Conservation (phyloP, 2,797 vertebrate genomes). For the Enoplosus armatus region DNA sequence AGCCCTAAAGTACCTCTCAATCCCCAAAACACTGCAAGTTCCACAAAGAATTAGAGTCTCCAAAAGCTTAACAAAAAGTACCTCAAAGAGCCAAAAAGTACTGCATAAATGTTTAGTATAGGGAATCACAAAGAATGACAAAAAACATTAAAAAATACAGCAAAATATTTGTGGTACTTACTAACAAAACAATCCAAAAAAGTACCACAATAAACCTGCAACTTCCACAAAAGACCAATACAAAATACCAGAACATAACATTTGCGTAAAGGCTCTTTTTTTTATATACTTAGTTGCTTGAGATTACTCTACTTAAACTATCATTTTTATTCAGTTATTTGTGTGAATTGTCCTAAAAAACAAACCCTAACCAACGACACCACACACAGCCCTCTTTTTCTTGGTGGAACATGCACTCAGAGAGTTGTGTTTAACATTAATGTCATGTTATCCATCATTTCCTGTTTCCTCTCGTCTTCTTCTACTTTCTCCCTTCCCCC, state of each 20-base stretch:
- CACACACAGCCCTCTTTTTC: background rate
- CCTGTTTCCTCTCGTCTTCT: background rate
- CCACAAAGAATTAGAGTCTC: background rate
- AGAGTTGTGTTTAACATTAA: background rate
- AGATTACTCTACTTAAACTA: background rate
- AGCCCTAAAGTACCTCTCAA: no score
- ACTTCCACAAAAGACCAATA: background rate
- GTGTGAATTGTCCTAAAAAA: background rate
- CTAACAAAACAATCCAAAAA: background rate
- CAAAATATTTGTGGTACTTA: background rate
- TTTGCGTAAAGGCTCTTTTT: background rate
- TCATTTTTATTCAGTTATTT: background rate
- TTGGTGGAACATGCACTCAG: background rate
- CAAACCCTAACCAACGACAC: background rate
- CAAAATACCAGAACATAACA: background rate
- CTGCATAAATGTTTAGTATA: background rate
- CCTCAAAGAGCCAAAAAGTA: background rate
- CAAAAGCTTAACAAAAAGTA: background rate
- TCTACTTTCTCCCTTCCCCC: background rate
- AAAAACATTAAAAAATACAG: background rate
- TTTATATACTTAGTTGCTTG: background rate
- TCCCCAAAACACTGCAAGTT: background rate
- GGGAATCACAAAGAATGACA: background rate
- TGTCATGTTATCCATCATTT: background rate
- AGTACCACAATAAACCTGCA: background rate